Conservation (phyloP, 2,113 vertebrate species). For the Cranoglanis bouderius region DNA sequence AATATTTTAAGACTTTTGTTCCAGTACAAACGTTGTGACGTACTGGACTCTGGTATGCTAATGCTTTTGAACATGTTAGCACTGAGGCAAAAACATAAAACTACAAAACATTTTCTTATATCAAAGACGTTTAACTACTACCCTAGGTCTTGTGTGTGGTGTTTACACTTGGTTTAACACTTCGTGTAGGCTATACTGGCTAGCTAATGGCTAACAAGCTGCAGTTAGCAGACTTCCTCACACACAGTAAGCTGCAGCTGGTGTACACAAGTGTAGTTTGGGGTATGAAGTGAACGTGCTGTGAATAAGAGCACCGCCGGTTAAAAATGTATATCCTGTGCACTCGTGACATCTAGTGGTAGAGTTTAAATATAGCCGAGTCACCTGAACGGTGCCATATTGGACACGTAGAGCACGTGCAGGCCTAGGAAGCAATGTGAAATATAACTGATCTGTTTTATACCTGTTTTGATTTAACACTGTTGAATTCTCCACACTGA, state of each 20-base stretch:
- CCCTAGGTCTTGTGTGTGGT: not conserved
- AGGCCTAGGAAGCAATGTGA: not conserved
- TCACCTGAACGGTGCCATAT: not conserved
- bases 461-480: not conserved
- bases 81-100: not conserved
- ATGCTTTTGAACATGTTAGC: not conserved
- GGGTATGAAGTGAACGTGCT: not conserved
- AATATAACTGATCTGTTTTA: not conserved
- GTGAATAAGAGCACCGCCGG: not conserved
- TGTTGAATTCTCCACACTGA: not conserved
- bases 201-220: not conserved
- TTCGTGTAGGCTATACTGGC: not conserved
- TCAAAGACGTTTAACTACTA: not conserved
- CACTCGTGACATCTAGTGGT: slow-evolving; percentile 10
- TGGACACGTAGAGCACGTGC: not conserved
- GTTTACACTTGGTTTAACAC: no score
- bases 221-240: not conserved
- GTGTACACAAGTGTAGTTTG: not conserved
- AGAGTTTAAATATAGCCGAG: not conserved
- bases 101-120: not conserved
- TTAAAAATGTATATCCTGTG: not conserved
- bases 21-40: not conserved
- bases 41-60: not conserved
- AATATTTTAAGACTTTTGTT: not conserved
- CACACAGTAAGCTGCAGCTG: not conserved